Evolutionary conservation across 2,797 vertebrate species (phyloP).

Genomic region (Spea hammondii): DNA sequence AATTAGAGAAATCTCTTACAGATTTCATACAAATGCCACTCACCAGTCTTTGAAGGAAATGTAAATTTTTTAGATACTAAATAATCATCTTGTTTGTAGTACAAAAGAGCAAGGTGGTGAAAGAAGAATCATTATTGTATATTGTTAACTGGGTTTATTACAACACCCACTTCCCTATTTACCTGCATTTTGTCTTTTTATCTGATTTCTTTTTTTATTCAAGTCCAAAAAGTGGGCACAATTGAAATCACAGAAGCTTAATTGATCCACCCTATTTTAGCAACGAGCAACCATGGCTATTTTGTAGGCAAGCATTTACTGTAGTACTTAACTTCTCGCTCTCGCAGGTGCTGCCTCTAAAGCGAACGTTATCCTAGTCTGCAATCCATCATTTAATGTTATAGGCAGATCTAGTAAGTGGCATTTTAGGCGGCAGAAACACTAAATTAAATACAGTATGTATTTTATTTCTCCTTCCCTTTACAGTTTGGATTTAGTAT

Average conservation of each 20-base stretch:
- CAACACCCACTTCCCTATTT: no score
- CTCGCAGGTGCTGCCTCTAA: conserved; percentile 37
- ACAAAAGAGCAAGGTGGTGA: no score
- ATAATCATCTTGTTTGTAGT: no score
- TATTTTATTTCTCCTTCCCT: conserved; percentile 33
- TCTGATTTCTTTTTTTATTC: neutral
- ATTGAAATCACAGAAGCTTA: neutral
- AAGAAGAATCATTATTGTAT: no score
- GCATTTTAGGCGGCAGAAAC: conserved; percentile 41
- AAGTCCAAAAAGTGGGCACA: neutral
- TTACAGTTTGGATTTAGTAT: conserved; percentile 30
- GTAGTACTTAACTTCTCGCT: conserved; percentile 39
- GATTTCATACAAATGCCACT: no score
- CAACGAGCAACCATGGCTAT: conserved; percentile 3
- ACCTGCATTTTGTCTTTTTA: no score
- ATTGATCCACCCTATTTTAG: conserved; percentile 13
- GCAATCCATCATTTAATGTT: conserved; percentile 50
- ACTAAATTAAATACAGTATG: conserved; percentile 42
- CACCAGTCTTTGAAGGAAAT: no score
- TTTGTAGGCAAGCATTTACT: conserved; percentile 24
- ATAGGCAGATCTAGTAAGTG: conserved; percentile 46
- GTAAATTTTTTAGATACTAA: no score
- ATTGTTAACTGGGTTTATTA: no score
- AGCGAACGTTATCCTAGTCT: conserved; percentile 35
- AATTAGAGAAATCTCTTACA: no score